Conservation (phyloP, 2,797 vertebrate species). For the Neosalanx taihuensis region DNA sequence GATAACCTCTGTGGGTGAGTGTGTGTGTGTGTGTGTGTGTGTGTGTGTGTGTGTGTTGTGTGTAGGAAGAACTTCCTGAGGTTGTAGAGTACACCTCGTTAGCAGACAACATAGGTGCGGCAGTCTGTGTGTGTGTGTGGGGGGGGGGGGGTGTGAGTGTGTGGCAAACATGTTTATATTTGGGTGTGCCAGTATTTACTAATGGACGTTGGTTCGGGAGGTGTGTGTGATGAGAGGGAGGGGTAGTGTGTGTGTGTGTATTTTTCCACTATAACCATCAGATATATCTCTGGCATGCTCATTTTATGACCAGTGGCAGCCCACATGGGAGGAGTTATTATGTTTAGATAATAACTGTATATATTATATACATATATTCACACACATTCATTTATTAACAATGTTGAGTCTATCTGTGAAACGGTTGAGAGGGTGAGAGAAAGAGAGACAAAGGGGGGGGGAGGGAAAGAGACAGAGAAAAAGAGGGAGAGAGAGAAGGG, state of each 20-base stretch:
- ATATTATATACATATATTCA: no score
- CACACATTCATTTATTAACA: no score
- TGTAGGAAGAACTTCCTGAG: not conserved
- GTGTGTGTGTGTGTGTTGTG: not conserved
- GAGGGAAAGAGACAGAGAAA: not conserved
- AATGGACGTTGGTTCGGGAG: no score
- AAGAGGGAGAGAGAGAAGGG: not conserved
- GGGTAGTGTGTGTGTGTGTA: not conserved
- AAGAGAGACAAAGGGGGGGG: no score
- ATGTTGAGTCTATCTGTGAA: no score
- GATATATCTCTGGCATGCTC: no score
- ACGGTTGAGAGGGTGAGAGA: no score
- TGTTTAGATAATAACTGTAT: no score
- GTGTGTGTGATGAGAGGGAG: no score
- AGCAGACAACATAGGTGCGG: not conserved
- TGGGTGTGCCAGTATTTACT: no score
- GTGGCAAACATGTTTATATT: not conserved
- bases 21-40: slow-evolving; percentile 3
- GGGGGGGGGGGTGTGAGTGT: not conserved
- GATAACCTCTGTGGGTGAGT: not conserved
- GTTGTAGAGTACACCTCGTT: not conserved
- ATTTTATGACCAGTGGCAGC: not conserved
- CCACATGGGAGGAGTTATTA: not conserved
- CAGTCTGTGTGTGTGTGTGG: not conserved
- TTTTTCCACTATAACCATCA: not conserved